Evolutionary conservation across 2,113 vertebrate genomes (phyloP), one percentile per base, ranked within the genome.

Genomic region (Entosphenus tridentatus): DNA sequence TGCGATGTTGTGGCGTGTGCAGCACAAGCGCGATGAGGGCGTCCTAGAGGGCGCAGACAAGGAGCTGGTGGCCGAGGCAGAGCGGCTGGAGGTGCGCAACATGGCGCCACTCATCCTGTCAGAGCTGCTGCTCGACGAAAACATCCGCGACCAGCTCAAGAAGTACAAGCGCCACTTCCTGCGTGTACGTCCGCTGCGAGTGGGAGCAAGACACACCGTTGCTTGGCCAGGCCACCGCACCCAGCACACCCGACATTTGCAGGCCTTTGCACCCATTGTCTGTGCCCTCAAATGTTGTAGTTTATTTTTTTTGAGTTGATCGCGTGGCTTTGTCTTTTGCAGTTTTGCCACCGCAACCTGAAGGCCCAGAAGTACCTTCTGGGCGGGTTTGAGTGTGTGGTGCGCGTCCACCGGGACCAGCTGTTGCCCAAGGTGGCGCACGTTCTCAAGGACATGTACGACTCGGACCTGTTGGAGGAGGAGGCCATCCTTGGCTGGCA

Each of bases 401-500:
- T 65, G 8, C n/a, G 21, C 8, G 21, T 65, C 8, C 62, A 65
- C 62, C n/a, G 21, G 21, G 62, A 65, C n/a, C 62, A 65, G 62
- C 10, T 65, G 10, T 18, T 65, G n/a, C 62, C 62, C n/a, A n/a
- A 18, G n/a, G 62, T 65, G 62, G n/a, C 62, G n/a, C 62, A 65
- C 18, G n/a, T 65, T n/a, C 62, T 65, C 62, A 65, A 65, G 21
- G 62, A 65, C 62, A 65, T 65, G 62, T 65, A 65, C 62, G 62
- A 65, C 62, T n/a, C 62, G 18, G 62, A 65, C 10, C 62, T 65
- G 18, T 18, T 65, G 62, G 62, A 65, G 8, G 62, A 65, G 10
- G 62, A 65, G 18, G n/a, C 62, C 8, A 65, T 65, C 18, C 18
- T 65, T n/a, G 62, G 62, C 18, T 65, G 62, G 62, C n/a, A n/a